These are phyloP conservation scores for Eupsittula cactorum DNA, from an alignment of 2,113 vertebrate species.

Conservation along the genomic window DNA sequence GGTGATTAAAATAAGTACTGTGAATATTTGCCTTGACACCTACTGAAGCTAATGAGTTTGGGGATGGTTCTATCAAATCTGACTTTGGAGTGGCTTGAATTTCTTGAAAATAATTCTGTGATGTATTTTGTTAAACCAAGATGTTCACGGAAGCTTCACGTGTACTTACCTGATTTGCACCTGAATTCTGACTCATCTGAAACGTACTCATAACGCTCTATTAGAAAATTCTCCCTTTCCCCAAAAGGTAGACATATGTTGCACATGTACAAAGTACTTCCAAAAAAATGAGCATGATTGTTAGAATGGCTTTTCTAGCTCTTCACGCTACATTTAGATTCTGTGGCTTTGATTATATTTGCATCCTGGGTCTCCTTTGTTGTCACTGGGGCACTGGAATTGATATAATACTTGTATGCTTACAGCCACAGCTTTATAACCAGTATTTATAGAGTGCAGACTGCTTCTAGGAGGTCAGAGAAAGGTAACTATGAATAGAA, in stretches of 20 bases:
- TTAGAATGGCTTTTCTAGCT: background rate
- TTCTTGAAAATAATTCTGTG: background rate
- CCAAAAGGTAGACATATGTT: background rate
- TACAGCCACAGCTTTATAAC: conserved; percentile 11
- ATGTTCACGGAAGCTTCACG: background rate
- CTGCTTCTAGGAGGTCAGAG: conserved; percentile 29
- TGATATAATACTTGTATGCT: background rate
- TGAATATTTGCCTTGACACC: background rate
- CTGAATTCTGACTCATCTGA: background rate
- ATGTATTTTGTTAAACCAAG: background rate
- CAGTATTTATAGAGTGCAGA: background rate
- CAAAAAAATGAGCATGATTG: background rate
- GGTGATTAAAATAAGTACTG: background rate
- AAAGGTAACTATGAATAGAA: conserved; percentile 21
- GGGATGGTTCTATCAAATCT: background rate
- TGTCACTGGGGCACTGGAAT: background rate
- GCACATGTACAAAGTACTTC: background rate
- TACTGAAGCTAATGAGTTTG: background rate
- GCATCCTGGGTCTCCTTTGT: conserved; percentile 7
- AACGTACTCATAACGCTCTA: background rate
- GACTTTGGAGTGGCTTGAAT: background rate
- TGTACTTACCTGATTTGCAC: background rate
- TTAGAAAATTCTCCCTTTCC: background rate
- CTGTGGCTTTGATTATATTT: background rate
- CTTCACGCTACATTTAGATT: background rate